These are phyloP conservation scores for Mirounga angustirostris DNA, from an alignment of 2,113 vertebrate species.

Conservation along the genomic window DNA sequence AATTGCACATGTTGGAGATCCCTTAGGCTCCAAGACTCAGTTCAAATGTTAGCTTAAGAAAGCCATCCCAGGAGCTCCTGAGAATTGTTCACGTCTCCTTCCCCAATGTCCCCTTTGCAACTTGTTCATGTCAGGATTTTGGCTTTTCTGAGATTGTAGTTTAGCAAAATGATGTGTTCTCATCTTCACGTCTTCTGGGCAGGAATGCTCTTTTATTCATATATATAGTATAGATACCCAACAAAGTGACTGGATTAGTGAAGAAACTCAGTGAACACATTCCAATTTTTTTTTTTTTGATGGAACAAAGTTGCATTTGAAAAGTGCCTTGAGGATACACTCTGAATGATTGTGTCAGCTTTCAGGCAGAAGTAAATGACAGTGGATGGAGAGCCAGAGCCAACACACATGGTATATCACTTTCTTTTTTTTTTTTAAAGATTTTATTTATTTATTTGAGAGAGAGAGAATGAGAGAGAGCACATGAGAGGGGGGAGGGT, in stretches of 20 bases:
- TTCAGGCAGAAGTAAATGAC: not conserved
- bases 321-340: not conserved
- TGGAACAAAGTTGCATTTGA: not conserved
- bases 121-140: not conserved
- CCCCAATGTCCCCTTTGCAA: fast-evolving
- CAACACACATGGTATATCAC: too few species aligned
- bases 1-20: not conserved
- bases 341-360: not conserved
- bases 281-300: not conserved
- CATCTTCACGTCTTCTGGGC: not conserved
- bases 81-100: not conserved
- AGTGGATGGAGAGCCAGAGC: not conserved
- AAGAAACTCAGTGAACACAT: not conserved
- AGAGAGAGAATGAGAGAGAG: too few species aligned
- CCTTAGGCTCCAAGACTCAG: not conserved
- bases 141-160: not conserved
- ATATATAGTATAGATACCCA: not conserved
- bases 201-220: not conserved
- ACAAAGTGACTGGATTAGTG: not conserved
- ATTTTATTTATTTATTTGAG: too few species aligned
- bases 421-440: too few species aligned
- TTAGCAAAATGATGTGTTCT: not conserved
- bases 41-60: not conserved
- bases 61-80: fast-evolving
- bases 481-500: too few species aligned